These are phyloP conservation scores for Poicephalus gulielmi DNA, from an alignment of 2,113 vertebrate genomes.

Conservation along the genomic window DNA sequence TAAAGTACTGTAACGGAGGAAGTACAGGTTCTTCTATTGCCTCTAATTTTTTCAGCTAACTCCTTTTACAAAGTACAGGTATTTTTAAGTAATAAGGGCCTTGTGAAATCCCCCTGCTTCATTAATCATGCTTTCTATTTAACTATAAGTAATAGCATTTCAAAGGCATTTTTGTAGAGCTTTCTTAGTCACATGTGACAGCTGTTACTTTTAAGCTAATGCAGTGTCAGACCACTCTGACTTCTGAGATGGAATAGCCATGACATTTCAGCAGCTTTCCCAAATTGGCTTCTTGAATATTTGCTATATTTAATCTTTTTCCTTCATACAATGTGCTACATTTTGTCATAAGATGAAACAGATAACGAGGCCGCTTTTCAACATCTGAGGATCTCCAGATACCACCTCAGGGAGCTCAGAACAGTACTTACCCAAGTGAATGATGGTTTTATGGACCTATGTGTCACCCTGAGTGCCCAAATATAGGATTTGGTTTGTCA, in stretches of 20 bases:
- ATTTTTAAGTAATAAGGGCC: not conserved
- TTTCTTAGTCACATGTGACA: not conserved
- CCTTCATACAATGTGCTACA: not conserved
- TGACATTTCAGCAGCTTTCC: slow-evolving; percentile 5
- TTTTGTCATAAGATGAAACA: not conserved
- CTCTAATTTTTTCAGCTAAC: not conserved
- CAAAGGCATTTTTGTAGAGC: not conserved
- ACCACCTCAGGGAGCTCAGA: not conserved
- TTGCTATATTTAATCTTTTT: not conserved
- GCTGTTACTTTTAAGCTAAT: slow-evolving; percentile 4
- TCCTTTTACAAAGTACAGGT: not conserved
- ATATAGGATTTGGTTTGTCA: not conserved
- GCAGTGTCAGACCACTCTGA: not conserved
- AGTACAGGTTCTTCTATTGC: not conserved
- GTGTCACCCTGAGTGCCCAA: slow-evolving; percentile 3
- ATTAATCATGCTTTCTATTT: slow-evolving; percentile 14
- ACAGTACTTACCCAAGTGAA: not conserved
- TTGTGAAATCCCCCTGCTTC: not conserved
- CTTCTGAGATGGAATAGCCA: not conserved
- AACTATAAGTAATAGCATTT: not conserved
- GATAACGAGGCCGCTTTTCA: slow-evolving; percentile 13
- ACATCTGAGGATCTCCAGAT: not conserved
- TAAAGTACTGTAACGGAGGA: not conserved
- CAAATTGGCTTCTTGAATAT: not conserved
- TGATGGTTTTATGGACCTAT: not conserved